Evolutionary conservation across 2,113 vertebrate genomes (phyloP).

Genomic region (Gadus chalcogrammus): DNA sequence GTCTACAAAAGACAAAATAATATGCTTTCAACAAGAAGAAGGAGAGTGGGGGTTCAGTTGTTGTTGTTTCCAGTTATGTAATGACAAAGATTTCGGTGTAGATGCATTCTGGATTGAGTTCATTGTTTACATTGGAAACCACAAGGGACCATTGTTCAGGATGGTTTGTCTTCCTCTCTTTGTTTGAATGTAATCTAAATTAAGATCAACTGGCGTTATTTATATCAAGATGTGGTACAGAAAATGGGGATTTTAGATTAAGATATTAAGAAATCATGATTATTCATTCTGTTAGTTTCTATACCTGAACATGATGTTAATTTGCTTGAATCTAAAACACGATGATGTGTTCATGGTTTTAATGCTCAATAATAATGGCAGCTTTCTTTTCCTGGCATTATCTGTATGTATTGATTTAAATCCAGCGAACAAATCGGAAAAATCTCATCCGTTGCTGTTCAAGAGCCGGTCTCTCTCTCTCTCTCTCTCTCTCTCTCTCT

Average conservation of each 20-base stretch:
- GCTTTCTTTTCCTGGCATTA: not conserved
- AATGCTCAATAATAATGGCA: not conserved
- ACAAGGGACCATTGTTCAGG: not conserved
- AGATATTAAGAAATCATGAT: not conserved
- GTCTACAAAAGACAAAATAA: too few species aligned
- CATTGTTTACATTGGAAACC: not conserved
- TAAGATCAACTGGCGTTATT: constrained; percentile 45
- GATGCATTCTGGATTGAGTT: constrained; percentile 16
- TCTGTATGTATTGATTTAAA: not conserved
- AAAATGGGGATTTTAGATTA: constrained; percentile 28
- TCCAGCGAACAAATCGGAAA: constrained; percentile 30
- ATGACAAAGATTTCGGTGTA: not conserved
- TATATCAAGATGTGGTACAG: constrained; percentile 19
- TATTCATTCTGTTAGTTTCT: not conserved
- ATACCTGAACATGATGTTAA: not conserved
- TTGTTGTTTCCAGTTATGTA: constrained; percentile 8
- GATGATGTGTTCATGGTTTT: not conserved
- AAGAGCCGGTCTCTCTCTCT: not conserved
- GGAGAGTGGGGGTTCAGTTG: constrained; percentile 1
- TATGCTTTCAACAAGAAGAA: too few species aligned
- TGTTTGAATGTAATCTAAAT: constrained; percentile 40
- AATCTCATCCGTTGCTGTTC: constrained; percentile 33
- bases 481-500: too few species aligned
- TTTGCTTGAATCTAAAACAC: not conserved
- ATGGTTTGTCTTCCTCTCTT: constrained; percentile 18